Conservation (phyloP, 2,797 vertebrate species). For the Semaprochilodus insignis region DNA sequence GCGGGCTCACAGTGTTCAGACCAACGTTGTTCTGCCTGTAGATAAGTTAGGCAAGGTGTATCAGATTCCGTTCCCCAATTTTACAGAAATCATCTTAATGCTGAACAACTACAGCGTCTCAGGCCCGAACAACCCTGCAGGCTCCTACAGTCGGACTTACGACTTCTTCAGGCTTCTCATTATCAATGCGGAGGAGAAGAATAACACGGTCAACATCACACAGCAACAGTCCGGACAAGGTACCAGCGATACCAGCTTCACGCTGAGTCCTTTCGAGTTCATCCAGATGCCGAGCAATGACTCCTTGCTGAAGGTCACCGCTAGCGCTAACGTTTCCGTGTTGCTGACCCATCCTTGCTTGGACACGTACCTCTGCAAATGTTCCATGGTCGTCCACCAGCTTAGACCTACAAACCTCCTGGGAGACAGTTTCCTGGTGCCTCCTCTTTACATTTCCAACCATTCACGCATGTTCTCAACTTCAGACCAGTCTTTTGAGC, state of each 20-base stretch:
- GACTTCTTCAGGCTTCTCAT: conserved; percentile 69
- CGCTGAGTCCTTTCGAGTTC: not conserved
- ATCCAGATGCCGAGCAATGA: conserved; percentile 43
- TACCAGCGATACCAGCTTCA: accelerated
- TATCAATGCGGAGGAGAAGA: conserved; percentile 36
- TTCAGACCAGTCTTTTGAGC: not conserved
- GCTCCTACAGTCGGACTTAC: not conserved
- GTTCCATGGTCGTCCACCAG: conserved; percentile 63
- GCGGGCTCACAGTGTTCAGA: conserved; percentile 64
- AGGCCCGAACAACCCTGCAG: accelerated
- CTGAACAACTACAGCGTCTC: not conserved
- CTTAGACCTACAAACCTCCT: conserved; percentile 34
- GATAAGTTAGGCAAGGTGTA: conserved; percentile 61
- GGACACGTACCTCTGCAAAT: conserved; percentile 56
- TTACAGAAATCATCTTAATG: accelerated
- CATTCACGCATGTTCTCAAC: conserved; percentile 47
- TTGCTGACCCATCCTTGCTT: conserved; percentile 71
- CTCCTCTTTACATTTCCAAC: not conserved
- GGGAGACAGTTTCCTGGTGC: conserved; percentile 56
- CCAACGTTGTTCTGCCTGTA: conserved; percentile 58
- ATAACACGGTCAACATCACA: conserved; percentile 45
- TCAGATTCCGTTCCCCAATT: conserved; percentile 62
- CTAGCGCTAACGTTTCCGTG: conserved; percentile 35
- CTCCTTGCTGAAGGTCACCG: accelerated
- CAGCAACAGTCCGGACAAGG: accelerated